Conservation (phyloP, 2,797 vertebrate genomes). For the Lagocephalus sceleratus region DNA sequence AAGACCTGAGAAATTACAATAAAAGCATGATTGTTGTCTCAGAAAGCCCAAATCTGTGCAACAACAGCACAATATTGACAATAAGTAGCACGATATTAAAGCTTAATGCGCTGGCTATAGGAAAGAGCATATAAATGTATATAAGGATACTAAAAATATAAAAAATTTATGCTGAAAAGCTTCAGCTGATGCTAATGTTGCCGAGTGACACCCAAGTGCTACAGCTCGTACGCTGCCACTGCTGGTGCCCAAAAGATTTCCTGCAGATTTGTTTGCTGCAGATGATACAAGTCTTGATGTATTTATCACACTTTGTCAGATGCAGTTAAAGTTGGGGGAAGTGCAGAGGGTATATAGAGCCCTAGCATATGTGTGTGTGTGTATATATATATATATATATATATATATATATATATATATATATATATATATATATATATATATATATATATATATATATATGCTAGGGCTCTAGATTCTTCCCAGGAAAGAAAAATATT, state of each 20-base stretch:
- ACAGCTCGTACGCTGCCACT: constrained; percentile 25
- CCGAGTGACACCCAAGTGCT: constrained; percentile 37
- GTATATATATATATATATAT: too few relatives aligned
- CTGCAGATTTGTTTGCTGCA: constrained; percentile 21
- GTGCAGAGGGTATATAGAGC: constrained; percentile 7
- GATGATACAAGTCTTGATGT: constrained; percentile 20
- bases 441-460: too few relatives aligned
- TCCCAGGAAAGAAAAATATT: constrained; percentile 16
- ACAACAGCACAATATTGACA: too few relatives aligned
- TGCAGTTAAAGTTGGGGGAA: constrained; percentile 16
- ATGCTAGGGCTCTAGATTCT: constrained; percentile 1
- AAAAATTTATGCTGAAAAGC: constrained; percentile 33
- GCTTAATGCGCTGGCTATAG: too few relatives aligned
- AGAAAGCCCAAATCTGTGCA: too few relatives aligned
- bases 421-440: too few relatives aligned
- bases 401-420: too few relatives aligned
- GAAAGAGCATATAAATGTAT: background rate
- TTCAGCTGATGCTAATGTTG: constrained; percentile 34
- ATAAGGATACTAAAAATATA: too few relatives aligned
- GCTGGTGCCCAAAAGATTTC: constrained; percentile 12
- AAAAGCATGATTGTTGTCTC: too few relatives aligned
- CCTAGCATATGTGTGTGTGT: too few relatives aligned
- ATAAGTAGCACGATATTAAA: too few relatives aligned
- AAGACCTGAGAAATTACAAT: too few relatives aligned
- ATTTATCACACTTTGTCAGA: constrained; percentile 28